Conservation (phyloP, 2,888 invertebrate genomes). For the Cheilosia vulpina region DNA sequence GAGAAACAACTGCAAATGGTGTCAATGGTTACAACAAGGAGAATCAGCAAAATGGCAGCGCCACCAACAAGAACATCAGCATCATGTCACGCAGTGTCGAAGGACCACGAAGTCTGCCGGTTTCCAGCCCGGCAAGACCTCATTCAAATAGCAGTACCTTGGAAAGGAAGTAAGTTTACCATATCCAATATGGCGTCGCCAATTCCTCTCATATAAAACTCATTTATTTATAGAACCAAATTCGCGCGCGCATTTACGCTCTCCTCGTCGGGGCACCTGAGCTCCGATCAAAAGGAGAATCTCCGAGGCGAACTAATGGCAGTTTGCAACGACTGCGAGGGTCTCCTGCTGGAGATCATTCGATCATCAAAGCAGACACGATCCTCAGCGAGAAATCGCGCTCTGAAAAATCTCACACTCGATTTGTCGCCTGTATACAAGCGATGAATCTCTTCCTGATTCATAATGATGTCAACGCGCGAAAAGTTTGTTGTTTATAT, state of each 20-base stretch:
- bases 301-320: constrained; percentile 92
- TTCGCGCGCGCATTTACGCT: constrained; percentile 87
- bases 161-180: constrained; percentile 85
- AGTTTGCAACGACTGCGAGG: constrained; percentile 97
- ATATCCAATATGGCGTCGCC: neutral
- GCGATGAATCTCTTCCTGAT: constrained; percentile 75
- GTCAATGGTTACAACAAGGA: constrained; percentile 77
- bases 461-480: constrained; percentile 31
- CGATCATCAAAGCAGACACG: constrained; percentile 91
- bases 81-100: constrained; percentile 87
- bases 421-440: constrained; percentile 93
- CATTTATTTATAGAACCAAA: constrained; percentile 84
- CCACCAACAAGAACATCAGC: constrained; percentile 80
- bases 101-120: constrained; percentile 85
- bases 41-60: constrained; percentile 76
- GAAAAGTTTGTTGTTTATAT: constrained; percentile 24
- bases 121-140: constrained; percentile 83
- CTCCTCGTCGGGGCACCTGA: constrained; percentile 82
- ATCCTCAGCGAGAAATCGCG: constrained; percentile 92
- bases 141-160: constrained; percentile 84
- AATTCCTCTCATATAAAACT: neutral
- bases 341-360: constrained; percentile 96
- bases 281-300: constrained; percentile 85
- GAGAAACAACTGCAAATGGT: constrained; percentile 75
- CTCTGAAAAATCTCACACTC: constrained; percentile 91